Evolutionary conservation across 1,140 invertebrate species (phyloP), one percentile per base, ranked within the genome.

Genomic region (Metaphire vulgaris): DNA sequence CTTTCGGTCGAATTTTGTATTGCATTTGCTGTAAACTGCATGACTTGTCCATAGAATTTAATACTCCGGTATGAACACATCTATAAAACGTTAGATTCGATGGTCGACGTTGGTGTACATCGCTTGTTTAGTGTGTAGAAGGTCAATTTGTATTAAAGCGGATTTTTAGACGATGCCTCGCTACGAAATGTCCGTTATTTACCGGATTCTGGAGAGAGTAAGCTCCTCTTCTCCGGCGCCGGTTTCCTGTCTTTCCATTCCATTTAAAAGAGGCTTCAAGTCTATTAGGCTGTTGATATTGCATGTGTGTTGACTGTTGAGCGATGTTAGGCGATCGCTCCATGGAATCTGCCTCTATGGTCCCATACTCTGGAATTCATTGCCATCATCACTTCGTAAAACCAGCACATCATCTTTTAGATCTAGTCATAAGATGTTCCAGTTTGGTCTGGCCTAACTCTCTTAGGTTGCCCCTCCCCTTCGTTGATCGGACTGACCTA

Each of bases 121-220:
- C 6, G 41, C 6, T 56, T 21, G 41, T 6, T 56, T 21, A n/a
- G 41, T 56, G 41, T 56, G 41, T 56, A 56, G 21, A 6, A 12
- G 6, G 41, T 56, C 6, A 56, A 56, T 21, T 56, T 56, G 21
- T 12, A 21, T 6, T 56, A 6, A 21, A 56, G 21, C 41, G 21
- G 21, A 56, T 56, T 12, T 56, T 12, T 12, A 6, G 41, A 56
- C 21, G 21, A 74, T 74, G 74, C 74, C 74, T 21, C 30, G 74
- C 21, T 74, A 74, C 65, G 74, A 74, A 68, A 32, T 74, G 64
- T 67, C 74, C 26, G 30, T 74, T 32, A 74, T 74, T 74, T 68
- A 67, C 64, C 66, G 68, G 66, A 64, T 68, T 68, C 33, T 74
- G 74, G 74, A 74, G 32, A 33, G 74, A 68, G 74, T 74, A 33